Evolutionary conservation across 2,113 vertebrate genomes (phyloP).

Genomic region (Oreochromis aureus): DNA sequence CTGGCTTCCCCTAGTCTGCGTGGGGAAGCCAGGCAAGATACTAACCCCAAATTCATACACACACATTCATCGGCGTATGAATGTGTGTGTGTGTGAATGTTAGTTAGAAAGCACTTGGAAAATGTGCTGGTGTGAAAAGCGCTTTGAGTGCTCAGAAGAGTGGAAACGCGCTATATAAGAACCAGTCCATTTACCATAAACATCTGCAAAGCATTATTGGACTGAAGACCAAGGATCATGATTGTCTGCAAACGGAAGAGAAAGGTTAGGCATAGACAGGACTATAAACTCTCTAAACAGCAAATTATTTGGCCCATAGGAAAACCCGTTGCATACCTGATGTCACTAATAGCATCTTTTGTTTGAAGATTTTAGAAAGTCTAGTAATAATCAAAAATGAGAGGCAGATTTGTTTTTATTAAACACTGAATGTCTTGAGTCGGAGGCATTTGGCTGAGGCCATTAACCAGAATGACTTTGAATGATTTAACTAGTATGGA

Average conservation of each 20-base stretch:
- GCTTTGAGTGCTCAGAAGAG: too few species aligned
- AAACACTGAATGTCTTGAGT: neutral
- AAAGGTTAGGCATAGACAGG: neutral
- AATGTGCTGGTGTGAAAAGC: too few species aligned
- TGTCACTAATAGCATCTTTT: neutral
- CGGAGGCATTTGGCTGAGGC: neutral
- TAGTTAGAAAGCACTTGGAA: too few species aligned
- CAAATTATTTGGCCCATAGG: neutral
- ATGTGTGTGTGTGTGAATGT: too few species aligned
- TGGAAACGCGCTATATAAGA: too few species aligned
- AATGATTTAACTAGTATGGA: neutral
- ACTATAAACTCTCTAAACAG: neutral
- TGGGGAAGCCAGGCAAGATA: too few species aligned
- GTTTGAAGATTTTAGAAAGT: neutral
- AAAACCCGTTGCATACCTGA: neutral
- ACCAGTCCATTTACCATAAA: too few species aligned
- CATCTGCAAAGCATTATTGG: neutral
- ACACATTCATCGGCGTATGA: too few species aligned
- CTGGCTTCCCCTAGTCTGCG: too few species aligned
- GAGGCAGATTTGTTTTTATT: neutral
- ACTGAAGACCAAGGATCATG: neutral
- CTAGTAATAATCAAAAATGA: neutral
- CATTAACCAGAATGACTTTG: neutral
- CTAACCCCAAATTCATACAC: too few species aligned
- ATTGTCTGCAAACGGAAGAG: neutral